Conservation (phyloP, 2,888 invertebrate species). For the Morpho deidamia region DNA sequence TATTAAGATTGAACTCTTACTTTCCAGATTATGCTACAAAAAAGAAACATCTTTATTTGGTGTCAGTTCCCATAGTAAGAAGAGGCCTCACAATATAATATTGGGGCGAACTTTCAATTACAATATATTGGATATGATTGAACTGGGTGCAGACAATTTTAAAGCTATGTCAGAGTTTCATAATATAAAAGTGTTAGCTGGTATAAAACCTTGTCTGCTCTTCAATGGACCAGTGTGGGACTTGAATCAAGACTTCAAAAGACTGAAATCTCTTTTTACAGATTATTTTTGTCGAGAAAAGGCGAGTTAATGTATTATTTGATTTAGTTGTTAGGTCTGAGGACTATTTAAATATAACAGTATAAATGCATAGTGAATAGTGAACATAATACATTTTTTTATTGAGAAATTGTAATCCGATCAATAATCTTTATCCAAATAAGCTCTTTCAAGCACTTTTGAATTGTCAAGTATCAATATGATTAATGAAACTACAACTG, state of each 20-base stretch:
- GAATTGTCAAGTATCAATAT: too few species aligned
- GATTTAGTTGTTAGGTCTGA: too few species aligned
- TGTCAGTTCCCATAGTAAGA: conserved; percentile 95
- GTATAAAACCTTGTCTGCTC: conserved; percentile 93
- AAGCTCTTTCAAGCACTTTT: too few species aligned
- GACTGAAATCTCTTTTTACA: conserved; percentile 91
- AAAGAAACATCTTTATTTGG: conserved; percentile 94
- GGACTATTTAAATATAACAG: too few species aligned
- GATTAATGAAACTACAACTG: too few species aligned
- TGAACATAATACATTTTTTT: too few species aligned
- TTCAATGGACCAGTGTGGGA: conserved; percentile 97
- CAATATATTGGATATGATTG: conserved; percentile 96
- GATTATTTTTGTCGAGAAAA: conserved; percentile 95
- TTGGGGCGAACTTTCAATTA: conserved; percentile 94
- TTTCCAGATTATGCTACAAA: conserved; percentile 83
- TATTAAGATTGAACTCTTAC: too few species aligned
- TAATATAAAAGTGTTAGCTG: conserved; percentile 86
- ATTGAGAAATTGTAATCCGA: too few species aligned
- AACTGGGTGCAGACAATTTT: conserved; percentile 92
- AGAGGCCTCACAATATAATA: conserved; percentile 94
- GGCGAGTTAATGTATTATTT: conserved; percentile 32
- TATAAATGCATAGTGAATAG: too few species aligned
- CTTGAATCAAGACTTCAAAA: conserved; percentile 85
- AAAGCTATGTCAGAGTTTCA: conserved; percentile 88
- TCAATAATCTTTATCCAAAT: too few species aligned